Conservation (phyloP, 2,888 invertebrate genomes). For the Sabatieria punctata region DNA sequence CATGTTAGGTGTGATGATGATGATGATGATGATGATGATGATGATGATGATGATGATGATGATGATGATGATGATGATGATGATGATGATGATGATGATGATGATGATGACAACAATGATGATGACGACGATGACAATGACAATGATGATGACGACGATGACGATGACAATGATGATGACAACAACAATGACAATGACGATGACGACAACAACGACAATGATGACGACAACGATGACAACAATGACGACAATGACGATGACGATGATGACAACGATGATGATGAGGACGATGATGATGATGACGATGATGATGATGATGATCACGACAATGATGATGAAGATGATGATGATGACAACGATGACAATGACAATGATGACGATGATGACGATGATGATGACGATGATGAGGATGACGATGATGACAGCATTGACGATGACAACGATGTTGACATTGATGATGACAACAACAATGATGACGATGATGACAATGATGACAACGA, state of each 20-base stretch:
- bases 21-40: slow-evolving; percentile 1
- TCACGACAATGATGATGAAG: neutral
- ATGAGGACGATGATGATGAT: neutral
- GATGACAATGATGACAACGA: neutral
- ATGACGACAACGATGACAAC: neutral
- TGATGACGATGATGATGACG: too few species aligned
- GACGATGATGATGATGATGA: neutral
- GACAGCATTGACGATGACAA: neutral
- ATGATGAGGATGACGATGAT: too few species aligned
- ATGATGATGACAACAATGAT: slow-evolving; percentile 3
- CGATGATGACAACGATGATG: too few species aligned
- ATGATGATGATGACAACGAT: neutral
- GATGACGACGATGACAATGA: neutral
- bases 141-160: neutral
- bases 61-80: neutral
- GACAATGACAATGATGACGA: neutral
- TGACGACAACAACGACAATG: neutral
- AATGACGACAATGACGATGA: neutral
- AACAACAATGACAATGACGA: neutral
- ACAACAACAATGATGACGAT: neutral
- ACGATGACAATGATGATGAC: neutral
- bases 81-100: slow-evolving; percentile 1
- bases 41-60: neutral
- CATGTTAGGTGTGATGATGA: neutral
- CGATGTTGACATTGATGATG: neutral